Percentiles rank a stretch among this genome's conserved stretches.
phyloP scores from a whole-genome alignment of 64 coral and sea anemone species.

The Porites lutea region DNA sequence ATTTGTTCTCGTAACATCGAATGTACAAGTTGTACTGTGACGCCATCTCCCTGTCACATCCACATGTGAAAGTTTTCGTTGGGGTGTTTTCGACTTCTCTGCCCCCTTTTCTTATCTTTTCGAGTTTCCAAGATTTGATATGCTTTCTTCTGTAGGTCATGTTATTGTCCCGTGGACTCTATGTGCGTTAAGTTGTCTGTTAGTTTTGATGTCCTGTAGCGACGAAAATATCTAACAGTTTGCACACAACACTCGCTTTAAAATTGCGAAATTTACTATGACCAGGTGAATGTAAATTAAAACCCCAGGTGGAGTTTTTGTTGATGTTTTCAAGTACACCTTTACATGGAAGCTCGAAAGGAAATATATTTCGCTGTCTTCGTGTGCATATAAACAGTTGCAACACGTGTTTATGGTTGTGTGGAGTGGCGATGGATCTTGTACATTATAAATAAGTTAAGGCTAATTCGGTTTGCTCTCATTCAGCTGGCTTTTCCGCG shows the following conservation, averaged over 20 bases:
- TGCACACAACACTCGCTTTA: background rate
- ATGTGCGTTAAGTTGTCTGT: background rate
- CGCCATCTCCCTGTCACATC: constrained; percentile 21
- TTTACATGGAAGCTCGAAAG: background rate
- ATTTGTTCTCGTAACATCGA: background rate
- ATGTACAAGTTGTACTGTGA: constrained; percentile 50
- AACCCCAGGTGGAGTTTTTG: background rate
- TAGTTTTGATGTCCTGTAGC: background rate
- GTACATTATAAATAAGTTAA: background rate
- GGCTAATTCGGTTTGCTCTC: background rate
- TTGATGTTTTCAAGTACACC: background rate
- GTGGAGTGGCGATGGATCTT: background rate
- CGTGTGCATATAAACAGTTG: background rate
- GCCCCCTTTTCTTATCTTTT: background rate
- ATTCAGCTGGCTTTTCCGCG: background rate
- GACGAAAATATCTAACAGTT: background rate
- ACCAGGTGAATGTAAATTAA: background rate
- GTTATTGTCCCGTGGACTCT: background rate
- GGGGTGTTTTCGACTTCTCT: background rate
- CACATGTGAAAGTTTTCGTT: background rate
- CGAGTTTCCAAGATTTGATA: background rate
- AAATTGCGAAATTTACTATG: background rate
- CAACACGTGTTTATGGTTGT: constrained; percentile 13
- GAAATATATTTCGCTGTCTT: background rate
- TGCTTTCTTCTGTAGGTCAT: background rate